Base-by-base conservation (phyloP, 2,888 invertebrate species). In the Tachina grossa region DNA sequence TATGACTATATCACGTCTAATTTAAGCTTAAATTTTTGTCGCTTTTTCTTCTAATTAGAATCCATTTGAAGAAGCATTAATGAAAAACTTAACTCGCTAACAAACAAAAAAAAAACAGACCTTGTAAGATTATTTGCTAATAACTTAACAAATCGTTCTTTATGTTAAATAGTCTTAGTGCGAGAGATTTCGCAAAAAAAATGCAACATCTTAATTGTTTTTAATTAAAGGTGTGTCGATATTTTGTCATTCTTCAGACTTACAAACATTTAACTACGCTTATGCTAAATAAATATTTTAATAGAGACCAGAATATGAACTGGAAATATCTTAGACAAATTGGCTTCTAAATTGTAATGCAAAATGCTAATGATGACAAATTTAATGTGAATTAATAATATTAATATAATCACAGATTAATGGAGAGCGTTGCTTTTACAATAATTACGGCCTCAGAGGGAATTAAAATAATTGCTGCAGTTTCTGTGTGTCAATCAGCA, bases 181-280 rank as follows among this genome's bases (percentile, higher is more conserved):
- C 53, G n/a, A 16, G 49, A 10, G 11, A 49, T 14, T 19, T 65
- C n/a, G 11, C 51, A 19, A 43, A 51, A 51, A 10, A 19, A 53
- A 51, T 3, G 9, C 19, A 51, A 45, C 9, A 55, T 76, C 19
- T 76, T 55, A 76, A 66, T 77, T 77, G 41, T 9, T 57, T 57
- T 57, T 39, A 66, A 66, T 49, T 66, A 19, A 55, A 77, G 65
- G 57, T 66, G 76, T 57, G 55, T 39, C 57, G 41, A 57, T 47
- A 53, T 43, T 53, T 65, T 55, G 9, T 22, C 39, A 39, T 14
- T 51, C 1, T 61, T 14, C 13, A 69, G 19, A 55, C 13, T 43
- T 53, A 9, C 13, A 45, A 14, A 31, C 22, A 39, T 72, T 31
- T 31, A 49, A 45, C 57, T 31, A 16, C 9, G 41, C 39, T 31